Evolutionary conservation across 2,888 invertebrate species (phyloP).

Genomic region (Rhagophthalmus giganteus): DNA sequence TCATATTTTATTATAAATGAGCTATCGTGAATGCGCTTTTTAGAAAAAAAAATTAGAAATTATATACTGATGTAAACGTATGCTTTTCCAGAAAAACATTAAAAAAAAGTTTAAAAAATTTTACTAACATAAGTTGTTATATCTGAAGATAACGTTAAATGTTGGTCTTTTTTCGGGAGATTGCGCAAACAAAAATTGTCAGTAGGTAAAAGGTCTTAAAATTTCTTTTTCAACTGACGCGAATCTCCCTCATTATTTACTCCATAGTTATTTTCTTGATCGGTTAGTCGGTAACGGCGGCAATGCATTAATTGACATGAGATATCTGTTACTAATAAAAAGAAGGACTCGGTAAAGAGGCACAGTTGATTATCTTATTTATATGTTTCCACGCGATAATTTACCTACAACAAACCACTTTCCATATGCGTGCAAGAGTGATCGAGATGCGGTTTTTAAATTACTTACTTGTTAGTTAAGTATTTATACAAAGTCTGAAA

Average conservation of each 20-base stretch:
- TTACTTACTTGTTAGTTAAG: too few species aligned
- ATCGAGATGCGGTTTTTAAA: not conserved
- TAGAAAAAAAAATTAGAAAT: too few species aligned
- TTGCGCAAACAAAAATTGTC: conserved; percentile 9
- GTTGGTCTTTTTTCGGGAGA: too few species aligned
- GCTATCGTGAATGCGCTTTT: too few species aligned
- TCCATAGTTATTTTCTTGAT: conserved; percentile 21
- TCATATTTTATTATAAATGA: too few species aligned
- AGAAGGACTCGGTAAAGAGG: conserved; percentile 26
- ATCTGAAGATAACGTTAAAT: too few species aligned
- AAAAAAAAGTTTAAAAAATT: too few species aligned
- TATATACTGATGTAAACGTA: too few species aligned
- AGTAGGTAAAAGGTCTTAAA: conserved; percentile 12
- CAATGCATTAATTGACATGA: conserved; percentile 32
- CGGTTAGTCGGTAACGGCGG: conserved; percentile 15
- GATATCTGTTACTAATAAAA: conserved; percentile 30
- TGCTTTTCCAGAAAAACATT: too few species aligned
- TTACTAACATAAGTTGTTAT: too few species aligned
- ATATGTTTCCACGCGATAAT: conserved; percentile 22
- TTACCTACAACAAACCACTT: conserved; percentile 22
- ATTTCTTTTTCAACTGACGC: conserved; percentile 15
- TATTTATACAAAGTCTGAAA: not conserved
- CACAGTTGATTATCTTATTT: conserved; percentile 34
- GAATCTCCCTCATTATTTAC: conserved; percentile 18
- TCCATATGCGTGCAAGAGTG: not conserved